phyloP scores from a whole-genome alignment of 2,797 vertebrate genomes.

The Squalus acanthias region DNA sequence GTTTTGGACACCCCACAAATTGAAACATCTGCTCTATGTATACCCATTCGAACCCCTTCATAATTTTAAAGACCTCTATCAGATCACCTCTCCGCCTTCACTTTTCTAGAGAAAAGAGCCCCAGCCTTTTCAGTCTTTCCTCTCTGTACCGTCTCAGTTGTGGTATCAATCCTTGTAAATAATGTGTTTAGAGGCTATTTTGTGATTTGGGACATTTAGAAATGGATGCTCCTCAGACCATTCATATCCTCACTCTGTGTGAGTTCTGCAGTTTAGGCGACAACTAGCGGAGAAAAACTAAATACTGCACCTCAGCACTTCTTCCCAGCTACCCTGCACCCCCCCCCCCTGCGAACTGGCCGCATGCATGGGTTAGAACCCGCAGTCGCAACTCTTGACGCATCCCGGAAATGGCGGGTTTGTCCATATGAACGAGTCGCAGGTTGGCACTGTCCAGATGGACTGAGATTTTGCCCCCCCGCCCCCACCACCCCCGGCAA shows the following conservation, averaged over 20 bases:
- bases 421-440: neutral
- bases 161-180: neutral
- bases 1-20: neutral
- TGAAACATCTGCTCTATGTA: neutral
- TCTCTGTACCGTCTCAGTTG: too few relatives aligned
- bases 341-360: neutral
- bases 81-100: neutral
- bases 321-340: neutral
- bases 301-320: neutral
- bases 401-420: neutral
- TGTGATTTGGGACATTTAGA: neutral
- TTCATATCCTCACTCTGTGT: neutral
- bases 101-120: neutral
- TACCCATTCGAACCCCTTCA: neutral
- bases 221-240: neutral
- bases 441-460: neutral
- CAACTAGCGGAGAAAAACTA: neutral
- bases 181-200: neutral
- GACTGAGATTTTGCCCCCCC: neutral
- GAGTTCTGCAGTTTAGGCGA: neutral
- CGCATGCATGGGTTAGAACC: neutral
- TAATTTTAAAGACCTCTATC: neutral
- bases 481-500: neutral
- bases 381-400: neutral
- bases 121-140: neutral